phyloP scores from a whole-genome alignment of 2,797 vertebrate genomes.

The Zalophus californianus region DNA sequence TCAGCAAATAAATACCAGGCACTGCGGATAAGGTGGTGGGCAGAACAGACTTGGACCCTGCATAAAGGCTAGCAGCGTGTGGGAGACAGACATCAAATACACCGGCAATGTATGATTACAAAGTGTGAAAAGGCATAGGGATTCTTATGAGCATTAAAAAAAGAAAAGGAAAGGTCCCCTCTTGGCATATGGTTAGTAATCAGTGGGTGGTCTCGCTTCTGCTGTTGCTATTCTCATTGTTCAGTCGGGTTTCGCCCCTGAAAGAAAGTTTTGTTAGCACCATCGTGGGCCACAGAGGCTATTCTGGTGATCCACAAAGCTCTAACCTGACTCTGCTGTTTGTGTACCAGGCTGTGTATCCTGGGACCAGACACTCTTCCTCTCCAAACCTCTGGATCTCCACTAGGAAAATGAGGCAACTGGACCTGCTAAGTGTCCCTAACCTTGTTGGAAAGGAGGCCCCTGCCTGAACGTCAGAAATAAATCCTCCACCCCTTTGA shows the following conservation, averaged over 20 bases:
- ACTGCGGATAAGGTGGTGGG: not conserved
- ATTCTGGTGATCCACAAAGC: not conserved
- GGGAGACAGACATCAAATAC: not conserved
- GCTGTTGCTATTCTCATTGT: not conserved
- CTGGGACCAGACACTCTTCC: constrained; percentile 28
- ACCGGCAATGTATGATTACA: not conserved
- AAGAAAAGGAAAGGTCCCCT: not conserved
- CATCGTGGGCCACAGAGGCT: not conserved
- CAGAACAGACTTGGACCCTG: not conserved
- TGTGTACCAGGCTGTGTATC: not conserved
- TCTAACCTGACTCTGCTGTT: not conserved
- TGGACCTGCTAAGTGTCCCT: not conserved
- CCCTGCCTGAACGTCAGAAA: not conserved
- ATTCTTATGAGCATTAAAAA: not conserved
- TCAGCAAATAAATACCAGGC: not conserved
- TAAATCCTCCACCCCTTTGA: not conserved
- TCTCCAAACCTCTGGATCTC: constrained; percentile 35
- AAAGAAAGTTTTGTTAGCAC: not conserved
- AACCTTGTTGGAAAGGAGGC: not conserved
- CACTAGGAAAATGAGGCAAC: not conserved
- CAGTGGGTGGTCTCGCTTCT: not conserved
- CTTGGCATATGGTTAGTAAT: not conserved
- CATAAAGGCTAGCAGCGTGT: not conserved
- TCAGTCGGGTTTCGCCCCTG: not conserved
- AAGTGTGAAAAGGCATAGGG: not conserved